These are phyloP conservation scores for Megaptera novaeangliae DNA, from an alignment of 2,113 vertebrate genomes.

Conservation along the genomic window DNA sequence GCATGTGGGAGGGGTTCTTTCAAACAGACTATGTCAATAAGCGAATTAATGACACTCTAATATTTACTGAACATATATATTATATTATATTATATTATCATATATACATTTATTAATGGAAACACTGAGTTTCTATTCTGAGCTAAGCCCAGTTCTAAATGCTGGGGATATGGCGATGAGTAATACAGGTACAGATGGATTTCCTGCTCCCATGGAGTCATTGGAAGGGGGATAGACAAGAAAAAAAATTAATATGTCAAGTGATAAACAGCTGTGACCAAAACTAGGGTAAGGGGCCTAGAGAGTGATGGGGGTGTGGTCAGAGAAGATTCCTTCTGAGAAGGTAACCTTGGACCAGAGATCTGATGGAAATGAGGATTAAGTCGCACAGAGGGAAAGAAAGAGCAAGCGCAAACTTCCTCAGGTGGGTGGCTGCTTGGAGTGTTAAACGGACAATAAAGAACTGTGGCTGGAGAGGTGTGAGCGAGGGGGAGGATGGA, in stretches of 20 bases:
- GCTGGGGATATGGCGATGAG: not conserved
- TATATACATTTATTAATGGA: not conserved
- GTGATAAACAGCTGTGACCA: not conserved
- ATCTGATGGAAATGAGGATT: not conserved
- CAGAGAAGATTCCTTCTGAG: not conserved
- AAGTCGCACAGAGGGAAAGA: not conserved
- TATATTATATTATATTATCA: not conserved
- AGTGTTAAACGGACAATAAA: not conserved
- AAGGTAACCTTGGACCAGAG: not conserved
- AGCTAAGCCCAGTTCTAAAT: not conserved
- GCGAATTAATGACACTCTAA: not conserved
- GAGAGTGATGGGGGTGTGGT: not conserved
- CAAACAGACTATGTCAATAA: not conserved
- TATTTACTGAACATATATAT: not conserved
- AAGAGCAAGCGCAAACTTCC: not conserved
- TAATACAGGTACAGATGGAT: not conserved
- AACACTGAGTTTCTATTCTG: not conserved
- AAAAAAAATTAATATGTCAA: not conserved
- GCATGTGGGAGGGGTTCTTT: not conserved
- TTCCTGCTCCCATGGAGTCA: not conserved
- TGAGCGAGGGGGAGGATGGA: not conserved
- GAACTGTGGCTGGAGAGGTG: not conserved
- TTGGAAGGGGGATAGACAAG: not conserved
- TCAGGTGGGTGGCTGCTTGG: not conserved
- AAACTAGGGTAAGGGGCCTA: not conserved